Conservation (phyloP, 2,888 invertebrate species). For the Chymomyza fuscimana region DNA sequence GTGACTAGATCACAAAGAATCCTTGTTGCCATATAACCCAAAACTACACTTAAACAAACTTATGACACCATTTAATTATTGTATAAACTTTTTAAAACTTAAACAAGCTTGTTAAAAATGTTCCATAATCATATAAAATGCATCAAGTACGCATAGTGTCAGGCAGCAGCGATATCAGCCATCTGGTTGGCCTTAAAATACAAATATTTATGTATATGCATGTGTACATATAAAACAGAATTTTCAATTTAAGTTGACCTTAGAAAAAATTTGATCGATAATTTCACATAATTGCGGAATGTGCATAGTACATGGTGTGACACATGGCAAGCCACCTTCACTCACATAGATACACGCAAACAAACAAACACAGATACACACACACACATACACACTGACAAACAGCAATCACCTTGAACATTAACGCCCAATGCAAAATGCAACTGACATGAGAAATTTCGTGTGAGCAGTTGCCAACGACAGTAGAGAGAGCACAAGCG, state of each 20-base stretch:
- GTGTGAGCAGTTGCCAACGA: slow-evolving; percentile 25
- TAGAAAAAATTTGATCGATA: slow-evolving; percentile 74
- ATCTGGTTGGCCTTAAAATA: slow-evolving; percentile 22
- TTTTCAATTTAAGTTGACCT: slow-evolving; percentile 72
- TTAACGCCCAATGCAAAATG: slow-evolving; percentile 71
- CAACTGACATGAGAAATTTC: slow-evolving; percentile 61
- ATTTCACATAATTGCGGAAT: slow-evolving; percentile 75
- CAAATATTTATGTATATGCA: background rate
- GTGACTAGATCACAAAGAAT: no score
- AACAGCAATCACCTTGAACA: slow-evolving; percentile 76
- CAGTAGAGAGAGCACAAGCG: slow-evolving; percentile 9
- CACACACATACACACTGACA: slow-evolving; percentile 25
- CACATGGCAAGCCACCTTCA: slow-evolving; percentile 15
- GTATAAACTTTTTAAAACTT: background rate
- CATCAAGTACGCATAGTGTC: background rate
- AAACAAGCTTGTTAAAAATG: background rate
- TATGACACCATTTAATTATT: background rate
- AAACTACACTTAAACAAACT: background rate
- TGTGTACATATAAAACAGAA: slow-evolving; percentile 17
- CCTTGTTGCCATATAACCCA: no score
- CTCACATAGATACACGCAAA: slow-evolving; percentile 4
- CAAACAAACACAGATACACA: slow-evolving; percentile 45
- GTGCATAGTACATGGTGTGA: slow-evolving; percentile 26
- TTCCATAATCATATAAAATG: background rate
- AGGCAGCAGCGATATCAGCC: slow-evolving; percentile 29